phyloP scores from a whole-genome alignment of 2,888 invertebrate genomes.

The Lamproptera curius region DNA sequence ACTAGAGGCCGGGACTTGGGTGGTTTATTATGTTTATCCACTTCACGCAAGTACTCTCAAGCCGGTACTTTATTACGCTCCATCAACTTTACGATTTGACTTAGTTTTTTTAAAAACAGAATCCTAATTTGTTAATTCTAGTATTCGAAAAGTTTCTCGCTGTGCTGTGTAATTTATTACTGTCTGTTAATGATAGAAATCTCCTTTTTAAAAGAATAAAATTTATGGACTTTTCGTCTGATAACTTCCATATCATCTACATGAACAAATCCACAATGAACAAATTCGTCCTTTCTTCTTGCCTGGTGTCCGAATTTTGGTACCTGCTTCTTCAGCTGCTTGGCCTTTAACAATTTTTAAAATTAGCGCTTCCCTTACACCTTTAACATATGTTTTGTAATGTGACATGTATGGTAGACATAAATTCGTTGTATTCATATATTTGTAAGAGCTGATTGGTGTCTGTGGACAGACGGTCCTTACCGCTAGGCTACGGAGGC shows the following conservation, averaged over 20 bases:
- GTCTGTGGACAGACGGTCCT: neutral
- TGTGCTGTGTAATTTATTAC: conserved; percentile 9
- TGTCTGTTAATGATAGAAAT: conserved; percentile 9
- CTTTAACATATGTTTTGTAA: conserved; percentile 10
- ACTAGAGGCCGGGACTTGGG: neutral
- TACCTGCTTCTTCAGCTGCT: conserved; percentile 15
- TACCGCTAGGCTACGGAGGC: neutral
- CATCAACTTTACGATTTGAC: conserved; percentile 5
- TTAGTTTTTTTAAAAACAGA: conserved; percentile 5
- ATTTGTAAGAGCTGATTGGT: conserved; percentile 3
- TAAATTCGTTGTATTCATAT: conserved; percentile 5
- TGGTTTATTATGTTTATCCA: conserved; percentile 4
- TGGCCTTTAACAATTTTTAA: conserved; percentile 13
- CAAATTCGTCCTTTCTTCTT: neutral
- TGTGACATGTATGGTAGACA: conserved; percentile 1
- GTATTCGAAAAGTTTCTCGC: conserved; percentile 2
- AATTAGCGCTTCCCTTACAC: conserved; percentile 9
- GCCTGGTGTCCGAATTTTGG: conserved; percentile 9
- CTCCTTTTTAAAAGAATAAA: conserved; percentile 8
- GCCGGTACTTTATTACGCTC: conserved; percentile 1
- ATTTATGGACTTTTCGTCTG: conserved; percentile 9
- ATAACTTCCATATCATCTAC: conserved; percentile 10
- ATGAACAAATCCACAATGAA: conserved; percentile 8
- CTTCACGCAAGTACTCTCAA: conserved; percentile 3
- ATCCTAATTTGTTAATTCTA: conserved; percentile 2